Conservation (phyloP, 2,888 invertebrate species). For the Cistogaster globosa region DNA sequence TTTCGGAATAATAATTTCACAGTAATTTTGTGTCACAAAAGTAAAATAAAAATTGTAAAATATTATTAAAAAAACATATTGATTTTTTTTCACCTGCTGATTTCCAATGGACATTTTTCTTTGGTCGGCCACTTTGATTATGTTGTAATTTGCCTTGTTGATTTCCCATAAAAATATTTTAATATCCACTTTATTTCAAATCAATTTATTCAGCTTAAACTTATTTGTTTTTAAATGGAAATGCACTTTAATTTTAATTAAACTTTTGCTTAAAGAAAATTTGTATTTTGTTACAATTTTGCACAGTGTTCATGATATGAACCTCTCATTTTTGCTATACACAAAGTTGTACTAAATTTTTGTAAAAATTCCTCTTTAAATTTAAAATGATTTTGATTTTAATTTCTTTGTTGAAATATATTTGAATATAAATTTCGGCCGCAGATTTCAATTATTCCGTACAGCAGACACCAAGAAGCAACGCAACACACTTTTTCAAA, state of each 20-base stretch:
- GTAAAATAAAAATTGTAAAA: neutral
- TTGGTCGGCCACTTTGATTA: conserved; percentile 84
- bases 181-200: conserved; percentile 41
- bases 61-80: neutral
- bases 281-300: conserved; percentile 42
- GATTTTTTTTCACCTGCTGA: conserved; percentile 87
- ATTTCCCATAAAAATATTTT: conserved; percentile 85
- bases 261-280: conserved; percentile 21
- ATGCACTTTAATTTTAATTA: conserved; percentile 58
- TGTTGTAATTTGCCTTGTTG: conserved; percentile 85
- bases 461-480: conserved; percentile 72
- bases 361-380: conserved; percentile 6
- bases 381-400: conserved; percentile 45
- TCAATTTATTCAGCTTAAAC: conserved; percentile 35
- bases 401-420: conserved; percentile 19
- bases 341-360: conserved; percentile 4
- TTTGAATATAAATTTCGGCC: conserved; percentile 48
- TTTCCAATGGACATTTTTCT: conserved; percentile 93
- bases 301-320: conserved; percentile 32
- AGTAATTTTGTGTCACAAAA: conserved; percentile 57
- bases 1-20: conserved; percentile 56
- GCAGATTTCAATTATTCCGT: conserved; percentile 81
- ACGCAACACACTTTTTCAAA: conserved; percentile 71
- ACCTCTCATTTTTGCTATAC: conserved; percentile 40
- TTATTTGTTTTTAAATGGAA: conserved; percentile 54